Evolutionary conservation across 2,113 vertebrate species (phyloP).

Genomic region (Zeus faber): DNA sequence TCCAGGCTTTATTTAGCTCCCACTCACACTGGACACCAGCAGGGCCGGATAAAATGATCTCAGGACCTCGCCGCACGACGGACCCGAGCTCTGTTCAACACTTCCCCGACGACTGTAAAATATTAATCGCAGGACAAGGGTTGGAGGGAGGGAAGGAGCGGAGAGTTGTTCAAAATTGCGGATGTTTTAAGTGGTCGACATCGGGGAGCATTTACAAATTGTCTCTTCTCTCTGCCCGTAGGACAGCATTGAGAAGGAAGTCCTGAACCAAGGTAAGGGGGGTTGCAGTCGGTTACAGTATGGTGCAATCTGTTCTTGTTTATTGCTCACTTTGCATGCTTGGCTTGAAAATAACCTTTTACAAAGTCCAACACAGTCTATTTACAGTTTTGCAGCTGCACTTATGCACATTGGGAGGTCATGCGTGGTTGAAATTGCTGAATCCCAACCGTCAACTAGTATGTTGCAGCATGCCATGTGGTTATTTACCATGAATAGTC

Average conservation of each 20-base stretch:
- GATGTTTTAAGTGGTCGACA: constrained; percentile 12
- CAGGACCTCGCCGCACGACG: constrained; percentile 11
- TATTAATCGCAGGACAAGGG: constrained; percentile 27
- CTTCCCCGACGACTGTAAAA: constrained; percentile 26
- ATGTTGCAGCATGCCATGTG: not conserved
- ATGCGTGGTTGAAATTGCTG: constrained; percentile 7
- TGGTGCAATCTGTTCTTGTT: no score
- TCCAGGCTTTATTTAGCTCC: constrained; percentile 2
- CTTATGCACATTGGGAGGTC: constrained; percentile 28
- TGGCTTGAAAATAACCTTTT: constrained; percentile 23
- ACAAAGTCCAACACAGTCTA: constrained; percentile 30
- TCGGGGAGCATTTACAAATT: constrained; percentile 19
- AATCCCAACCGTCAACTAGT: not conserved
- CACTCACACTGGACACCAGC: not conserved
- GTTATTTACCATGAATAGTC: not conserved
- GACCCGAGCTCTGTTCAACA: constrained; percentile 6
- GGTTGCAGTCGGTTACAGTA: no score
- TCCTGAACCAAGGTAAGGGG: constrained; percentile 28
- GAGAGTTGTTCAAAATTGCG: constrained; percentile 8
- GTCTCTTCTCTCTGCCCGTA: constrained; percentile 21
- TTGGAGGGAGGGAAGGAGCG: not conserved
- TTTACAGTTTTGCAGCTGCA: constrained; percentile 42
- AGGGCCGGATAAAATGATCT: constrained; percentile 10
- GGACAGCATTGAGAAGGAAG: constrained; percentile 23
- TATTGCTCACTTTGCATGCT: constrained; percentile 9